Percentiles rank a stretch among this genome's conserved stretches.
phyloP scores from a whole-genome alignment of 2,888 invertebrate genomes.

The Polymixis flavicincta region DNA sequence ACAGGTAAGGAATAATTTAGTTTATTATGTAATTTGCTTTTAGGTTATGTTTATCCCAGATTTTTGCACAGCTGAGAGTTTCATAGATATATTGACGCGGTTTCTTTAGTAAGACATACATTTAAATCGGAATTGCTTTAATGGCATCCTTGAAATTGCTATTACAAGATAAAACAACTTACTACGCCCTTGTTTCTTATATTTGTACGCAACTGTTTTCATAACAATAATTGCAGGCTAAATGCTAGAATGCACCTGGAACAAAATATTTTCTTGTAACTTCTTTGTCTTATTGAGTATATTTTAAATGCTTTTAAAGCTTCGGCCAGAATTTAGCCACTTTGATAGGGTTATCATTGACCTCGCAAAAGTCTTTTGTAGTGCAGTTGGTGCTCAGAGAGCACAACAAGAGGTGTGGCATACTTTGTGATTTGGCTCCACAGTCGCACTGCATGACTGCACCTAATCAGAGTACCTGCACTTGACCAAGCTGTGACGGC shows the following conservation, averaged over 20 bases:
- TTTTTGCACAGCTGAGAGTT: conserved; percentile 25
- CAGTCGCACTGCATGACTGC: too few species aligned
- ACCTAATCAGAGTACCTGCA: too few species aligned
- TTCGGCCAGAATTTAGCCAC: too few species aligned
- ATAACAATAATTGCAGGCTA: not conserved
- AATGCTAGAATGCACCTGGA: not conserved
- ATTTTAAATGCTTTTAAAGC: too few species aligned
- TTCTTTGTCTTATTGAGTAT: too few species aligned
- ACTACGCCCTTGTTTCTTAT: not conserved
- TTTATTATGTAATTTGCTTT: conserved; percentile 83
- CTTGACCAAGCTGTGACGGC: too few species aligned
- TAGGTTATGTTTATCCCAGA: conserved; percentile 74
- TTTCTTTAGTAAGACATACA: not conserved
- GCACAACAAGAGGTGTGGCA: too few species aligned
- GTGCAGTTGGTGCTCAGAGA: too few species aligned
- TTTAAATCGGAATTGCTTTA: not conserved
- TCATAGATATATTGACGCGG: not conserved
- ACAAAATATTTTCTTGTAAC: not conserved
- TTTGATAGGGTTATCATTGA: too few species aligned
- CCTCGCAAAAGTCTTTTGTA: too few species aligned
- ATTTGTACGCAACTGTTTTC: too few species aligned
- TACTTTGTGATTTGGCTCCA: too few species aligned
- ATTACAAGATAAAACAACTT: not conserved
- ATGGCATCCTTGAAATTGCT: not conserved
- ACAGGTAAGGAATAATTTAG: conserved; percentile 90